These are phyloP conservation scores for Pagrus major DNA, from an alignment of 2,113 vertebrate species.

Conservation along the genomic window DNA sequence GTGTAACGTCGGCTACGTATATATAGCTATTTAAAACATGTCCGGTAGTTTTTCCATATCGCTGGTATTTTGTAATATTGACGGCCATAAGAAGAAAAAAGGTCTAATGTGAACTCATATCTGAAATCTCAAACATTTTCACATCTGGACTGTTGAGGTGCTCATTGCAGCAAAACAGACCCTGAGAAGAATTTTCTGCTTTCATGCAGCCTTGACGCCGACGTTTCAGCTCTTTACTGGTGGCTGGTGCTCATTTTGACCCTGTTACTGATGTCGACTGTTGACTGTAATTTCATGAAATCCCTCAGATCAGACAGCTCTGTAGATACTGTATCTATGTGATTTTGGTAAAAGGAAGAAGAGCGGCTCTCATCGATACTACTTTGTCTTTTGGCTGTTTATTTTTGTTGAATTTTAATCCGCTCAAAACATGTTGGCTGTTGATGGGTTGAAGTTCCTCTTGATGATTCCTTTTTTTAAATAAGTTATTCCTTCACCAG, in stretches of 20 bases:
- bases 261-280: background rate
- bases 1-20: no score
- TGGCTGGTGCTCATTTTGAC: background rate
- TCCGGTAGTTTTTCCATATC: no score
- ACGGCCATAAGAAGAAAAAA: no score
- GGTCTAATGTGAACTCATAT: no score
- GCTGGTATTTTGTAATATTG: no score
- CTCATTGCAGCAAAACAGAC: background rate
- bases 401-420: slow-evolving; percentile 1
- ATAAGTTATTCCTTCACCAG: background rate
- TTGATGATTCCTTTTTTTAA: background rate
- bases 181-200: background rate
- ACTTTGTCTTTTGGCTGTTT: background rate
- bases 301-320: background rate
- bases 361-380: background rate
- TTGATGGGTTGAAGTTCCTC: background rate
- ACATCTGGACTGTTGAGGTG: background rate
- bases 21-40: no score
- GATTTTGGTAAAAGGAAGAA: background rate
- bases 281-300: background rate
- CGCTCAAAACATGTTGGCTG: background rate
- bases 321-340: background rate
- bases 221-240: background rate
- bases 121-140: background rate
- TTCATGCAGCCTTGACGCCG: background rate